phyloP scores from a whole-genome alignment of 1,140 invertebrate species.

The Parasteatoda tepidariorum region DNA sequence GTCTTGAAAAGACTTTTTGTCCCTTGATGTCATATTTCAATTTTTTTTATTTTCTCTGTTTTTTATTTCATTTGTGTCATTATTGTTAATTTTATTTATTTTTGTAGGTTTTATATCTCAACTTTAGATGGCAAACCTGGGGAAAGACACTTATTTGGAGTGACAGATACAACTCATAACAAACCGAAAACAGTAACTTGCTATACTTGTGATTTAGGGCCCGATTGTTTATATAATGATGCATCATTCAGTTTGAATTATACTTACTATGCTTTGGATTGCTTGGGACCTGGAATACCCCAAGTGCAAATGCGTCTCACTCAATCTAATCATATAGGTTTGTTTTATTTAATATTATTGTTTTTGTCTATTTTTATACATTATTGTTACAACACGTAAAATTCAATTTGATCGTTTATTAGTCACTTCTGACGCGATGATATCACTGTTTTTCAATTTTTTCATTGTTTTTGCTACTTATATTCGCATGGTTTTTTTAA shows the following conservation, averaged over 20 bases:
- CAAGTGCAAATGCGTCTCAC: conserved; percentile 77
- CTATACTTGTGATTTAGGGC: conserved; percentile 65
- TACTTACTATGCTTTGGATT: conserved; percentile 83
- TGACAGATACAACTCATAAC: conserved; percentile 66
- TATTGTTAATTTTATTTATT: neutral
- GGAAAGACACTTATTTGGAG: conserved; percentile 64
- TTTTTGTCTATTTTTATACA: neutral
- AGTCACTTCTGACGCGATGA: too few relatives aligned
- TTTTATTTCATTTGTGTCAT: neutral
- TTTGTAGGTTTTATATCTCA: conserved; percentile 62
- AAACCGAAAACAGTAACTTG: conserved; percentile 71
- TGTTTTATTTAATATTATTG: neutral
- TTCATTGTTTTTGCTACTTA: too few relatives aligned
- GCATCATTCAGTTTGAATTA: conserved; percentile 77
- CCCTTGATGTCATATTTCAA: neutral
- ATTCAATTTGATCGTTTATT: too few relatives aligned
- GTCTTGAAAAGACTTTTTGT: neutral
- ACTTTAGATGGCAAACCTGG: conserved; percentile 73
- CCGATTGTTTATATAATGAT: conserved; percentile 68
- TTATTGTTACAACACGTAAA: neutral
- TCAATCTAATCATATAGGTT: conserved; percentile 49
- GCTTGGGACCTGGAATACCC: conserved; percentile 86
- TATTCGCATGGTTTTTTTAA: too few relatives aligned
- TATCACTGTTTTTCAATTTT: too few relatives aligned
- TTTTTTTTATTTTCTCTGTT: neutral